phyloP scores from a whole-genome alignment of 2,888 invertebrate species.

The Oegoconia quadripuncta region DNA sequence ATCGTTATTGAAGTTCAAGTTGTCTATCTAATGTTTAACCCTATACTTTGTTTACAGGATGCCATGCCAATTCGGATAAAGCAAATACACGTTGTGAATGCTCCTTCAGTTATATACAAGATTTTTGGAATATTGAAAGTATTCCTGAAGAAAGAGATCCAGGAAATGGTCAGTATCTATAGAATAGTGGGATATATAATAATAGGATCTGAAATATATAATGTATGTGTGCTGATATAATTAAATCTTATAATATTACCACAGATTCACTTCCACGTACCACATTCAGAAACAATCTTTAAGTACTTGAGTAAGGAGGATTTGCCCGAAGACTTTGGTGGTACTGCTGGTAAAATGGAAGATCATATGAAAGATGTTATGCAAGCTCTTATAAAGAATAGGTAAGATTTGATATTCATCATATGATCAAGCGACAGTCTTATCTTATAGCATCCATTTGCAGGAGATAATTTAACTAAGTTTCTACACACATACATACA shows the following conservation, averaged over 20 bases:
- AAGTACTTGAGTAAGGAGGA: conserved; percentile 79
- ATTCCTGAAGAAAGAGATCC: conserved; percentile 82
- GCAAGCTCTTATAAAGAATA: no score
- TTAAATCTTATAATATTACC: no score
- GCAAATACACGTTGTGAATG: conserved; percentile 83
- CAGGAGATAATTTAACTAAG: no score
- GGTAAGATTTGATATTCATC: no score
- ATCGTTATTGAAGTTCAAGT: no score
- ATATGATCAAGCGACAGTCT: no score
- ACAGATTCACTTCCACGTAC: conserved; percentile 82
- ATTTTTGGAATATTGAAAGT: conserved; percentile 81
- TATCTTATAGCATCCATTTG: no score
- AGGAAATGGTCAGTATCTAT: conserved; percentile 81
- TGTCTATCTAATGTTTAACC: no score
- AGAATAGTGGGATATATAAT: no score
- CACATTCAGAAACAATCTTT: conserved; percentile 79
- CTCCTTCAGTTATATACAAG: conserved; percentile 82
- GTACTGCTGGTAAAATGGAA: conserved; percentile 69
- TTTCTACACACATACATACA: no score
- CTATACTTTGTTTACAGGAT: conserved; percentile 77
- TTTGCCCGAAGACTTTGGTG: conserved; percentile 82
- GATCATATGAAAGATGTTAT: conserved; percentile 56
- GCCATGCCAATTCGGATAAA: conserved; percentile 84
- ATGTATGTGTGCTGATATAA: no score
- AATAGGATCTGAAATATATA: no score